Evolutionary conservation across 2,113 vertebrate species (phyloP).

Genomic region (Bos indicus): DNA sequence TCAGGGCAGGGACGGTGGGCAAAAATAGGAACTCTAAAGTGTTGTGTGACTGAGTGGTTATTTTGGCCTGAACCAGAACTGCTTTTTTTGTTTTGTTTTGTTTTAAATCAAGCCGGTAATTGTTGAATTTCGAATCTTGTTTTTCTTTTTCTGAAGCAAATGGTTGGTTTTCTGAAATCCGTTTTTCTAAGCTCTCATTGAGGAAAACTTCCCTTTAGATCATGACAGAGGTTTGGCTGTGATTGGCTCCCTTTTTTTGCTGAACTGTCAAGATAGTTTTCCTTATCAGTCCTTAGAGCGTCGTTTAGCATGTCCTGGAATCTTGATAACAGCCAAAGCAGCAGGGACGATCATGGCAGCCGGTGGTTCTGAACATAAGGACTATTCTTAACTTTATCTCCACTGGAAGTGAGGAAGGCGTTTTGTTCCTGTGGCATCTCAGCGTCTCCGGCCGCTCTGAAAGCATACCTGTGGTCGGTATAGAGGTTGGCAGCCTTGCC

Average conservation of each 20-base stretch:
- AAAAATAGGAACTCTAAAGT: neutral
- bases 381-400: neutral
- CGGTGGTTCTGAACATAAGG: neutral
- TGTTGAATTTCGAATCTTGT: neutral
- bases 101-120: rapidly evolving
- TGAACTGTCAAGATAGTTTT: neutral
- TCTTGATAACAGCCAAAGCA: neutral
- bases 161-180: neutral
- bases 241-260: neutral
- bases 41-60: neutral
- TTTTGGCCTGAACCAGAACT: neutral
- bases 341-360: neutral
- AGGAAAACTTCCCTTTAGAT: neutral
- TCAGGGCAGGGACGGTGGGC: neutral
- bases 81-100: neutral
- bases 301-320: neutral
- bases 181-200: neutral
- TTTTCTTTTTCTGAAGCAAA: neutral
- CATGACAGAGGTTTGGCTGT: neutral
- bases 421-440: neutral
- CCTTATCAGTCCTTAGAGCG: neutral
- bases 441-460: neutral
- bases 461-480: rapidly evolving
- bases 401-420: neutral
- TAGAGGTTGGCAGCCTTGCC: neutral